Base-by-base conservation (phyloP, 2,113 vertebrate species). In the Holacanthus passer region DNA sequence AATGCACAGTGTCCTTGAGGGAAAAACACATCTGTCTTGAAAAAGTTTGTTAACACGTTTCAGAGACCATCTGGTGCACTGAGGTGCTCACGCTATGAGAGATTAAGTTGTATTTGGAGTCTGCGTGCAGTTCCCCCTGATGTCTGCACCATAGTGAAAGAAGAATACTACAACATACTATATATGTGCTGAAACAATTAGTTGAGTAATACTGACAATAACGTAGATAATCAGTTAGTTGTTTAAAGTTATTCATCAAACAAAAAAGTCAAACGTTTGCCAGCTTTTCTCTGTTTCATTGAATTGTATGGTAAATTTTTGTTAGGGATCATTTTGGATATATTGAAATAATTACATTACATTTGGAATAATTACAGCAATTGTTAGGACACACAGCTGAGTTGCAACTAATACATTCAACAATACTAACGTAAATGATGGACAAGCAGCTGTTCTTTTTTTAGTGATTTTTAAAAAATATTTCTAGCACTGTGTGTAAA, bases 41-140 rank as follows among this genome's bases (percentile, higher is more conserved):
- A 74, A 58, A 64, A 69, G 35, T 84, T 81, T 76, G 45, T 77
- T 63, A 58, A 39, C 39, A 17, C 41, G 7, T 48, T 84, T 79
- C 41, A 45, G 2, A 16, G 29, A 5, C 50, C 71, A 74, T 79
- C 80, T 71, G 80, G 70, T 41, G 41, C 71, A 39, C 35, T 20
- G 59, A 47, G 52, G 41, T 11, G 37, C 35, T 68, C 32, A 37
- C 9, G 24, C 45, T 31, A 1, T 53, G 56, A 76, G 20, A 14
- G 16, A 63, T 50, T 55, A 8, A 58, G 20, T 9, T 64, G 24
- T 20, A 1, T n/a, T 67, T 60, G 43, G 69, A 56, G 29, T 53
- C 13, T 41, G 35, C 35, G 11, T n/a, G 24, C 19, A 37, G 14
- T 27, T 37, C 12, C 37, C 8, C 20, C 19, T 17, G 1, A 59